A percentile compares a stretch with the other conserved stretches of the same genome.
Evolutionary conservation across 2,888 invertebrate species (phyloP).

Genomic region (Volucella inanis): DNA sequence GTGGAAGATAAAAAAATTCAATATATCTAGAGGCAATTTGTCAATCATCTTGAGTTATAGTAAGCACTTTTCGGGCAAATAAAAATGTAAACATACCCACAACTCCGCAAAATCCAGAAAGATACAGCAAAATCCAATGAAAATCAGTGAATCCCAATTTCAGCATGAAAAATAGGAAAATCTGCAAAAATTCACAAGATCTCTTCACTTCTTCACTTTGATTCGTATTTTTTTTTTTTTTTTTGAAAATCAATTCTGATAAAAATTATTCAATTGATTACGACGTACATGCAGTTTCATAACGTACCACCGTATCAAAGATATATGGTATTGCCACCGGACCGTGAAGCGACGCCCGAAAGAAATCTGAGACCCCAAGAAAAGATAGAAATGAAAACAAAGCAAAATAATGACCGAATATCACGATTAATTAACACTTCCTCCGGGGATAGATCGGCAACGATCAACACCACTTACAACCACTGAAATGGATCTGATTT

Average conservation of each 20-base stretch:
- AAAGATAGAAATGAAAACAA: background rate
- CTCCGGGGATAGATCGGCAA: conserved; percentile 31
- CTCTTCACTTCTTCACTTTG: conserved; percentile 15
- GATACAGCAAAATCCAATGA: background rate
- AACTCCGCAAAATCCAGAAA: background rate
- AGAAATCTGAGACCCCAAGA: conserved; percentile 6
- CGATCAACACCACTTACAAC: conserved; percentile 51
- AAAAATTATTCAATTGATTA: conserved; percentile 21
- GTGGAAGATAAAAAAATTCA: too few species aligned
- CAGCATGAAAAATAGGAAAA: background rate
- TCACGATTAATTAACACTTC: conserved; percentile 70
- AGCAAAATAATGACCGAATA: conserved; percentile 50
- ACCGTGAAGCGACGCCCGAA: background rate
- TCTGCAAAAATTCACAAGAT: background rate
- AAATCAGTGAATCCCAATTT: background rate
- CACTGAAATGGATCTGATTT: conserved; percentile 30
- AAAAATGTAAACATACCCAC: conserved; percentile 28
- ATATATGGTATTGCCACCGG: background rate
- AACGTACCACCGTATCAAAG: background rate
- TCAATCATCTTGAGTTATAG: background rate
- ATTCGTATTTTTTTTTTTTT: background rate
- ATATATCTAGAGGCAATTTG: background rate
- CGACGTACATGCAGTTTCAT: conserved; percentile 15
- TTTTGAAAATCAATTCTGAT: background rate
- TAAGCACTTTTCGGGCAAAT: background rate